These are phyloP conservation scores for Physocephala rufipes DNA, from an alignment of 2,888 invertebrate genomes.

Conservation along the genomic window DNA sequence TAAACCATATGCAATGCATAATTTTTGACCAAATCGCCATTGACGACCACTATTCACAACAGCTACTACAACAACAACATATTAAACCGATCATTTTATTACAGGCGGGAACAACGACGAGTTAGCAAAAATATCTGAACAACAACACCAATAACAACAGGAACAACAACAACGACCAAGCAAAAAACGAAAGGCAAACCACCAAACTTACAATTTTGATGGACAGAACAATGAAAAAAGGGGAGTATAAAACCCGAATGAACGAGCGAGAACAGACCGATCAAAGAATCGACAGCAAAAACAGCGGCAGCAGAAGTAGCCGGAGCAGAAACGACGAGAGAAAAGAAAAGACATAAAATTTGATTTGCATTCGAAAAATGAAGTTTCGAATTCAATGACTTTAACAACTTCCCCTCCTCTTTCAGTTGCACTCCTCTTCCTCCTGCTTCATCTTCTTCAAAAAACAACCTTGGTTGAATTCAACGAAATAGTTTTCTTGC, in stretches of 20 bases:
- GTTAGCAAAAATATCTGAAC: background rate
- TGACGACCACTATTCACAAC: no score
- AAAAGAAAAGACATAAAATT: conserved; percentile 42
- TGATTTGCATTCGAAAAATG: conserved; percentile 58
- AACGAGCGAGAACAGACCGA: no score
- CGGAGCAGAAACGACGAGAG: conserved; percentile 29
- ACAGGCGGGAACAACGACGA: background rate
- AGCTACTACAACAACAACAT: no score
- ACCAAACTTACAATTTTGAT: conserved; percentile 59
- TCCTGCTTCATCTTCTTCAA: background rate
- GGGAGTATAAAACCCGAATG: conserved; percentile 59
- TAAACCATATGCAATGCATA: no score
- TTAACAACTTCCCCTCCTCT: conserved; percentile 13
- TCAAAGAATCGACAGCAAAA: conserved; percentile 39
- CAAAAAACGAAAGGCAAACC: conserved; percentile 37
- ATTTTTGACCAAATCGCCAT: no score
- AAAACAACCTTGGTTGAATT: background rate
- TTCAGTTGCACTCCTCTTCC: background rate
- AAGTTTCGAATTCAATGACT: conserved; percentile 28
- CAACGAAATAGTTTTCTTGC: background rate
- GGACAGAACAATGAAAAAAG: conserved; percentile 66
- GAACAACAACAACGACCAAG: conserved; percentile 5
- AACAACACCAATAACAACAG: conserved; percentile 19
- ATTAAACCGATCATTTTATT: no score
- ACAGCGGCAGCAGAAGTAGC: no score